Evolutionary conservation across 1,140 invertebrate species (phyloP).

Genomic region (Bombus waltoni): DNA sequence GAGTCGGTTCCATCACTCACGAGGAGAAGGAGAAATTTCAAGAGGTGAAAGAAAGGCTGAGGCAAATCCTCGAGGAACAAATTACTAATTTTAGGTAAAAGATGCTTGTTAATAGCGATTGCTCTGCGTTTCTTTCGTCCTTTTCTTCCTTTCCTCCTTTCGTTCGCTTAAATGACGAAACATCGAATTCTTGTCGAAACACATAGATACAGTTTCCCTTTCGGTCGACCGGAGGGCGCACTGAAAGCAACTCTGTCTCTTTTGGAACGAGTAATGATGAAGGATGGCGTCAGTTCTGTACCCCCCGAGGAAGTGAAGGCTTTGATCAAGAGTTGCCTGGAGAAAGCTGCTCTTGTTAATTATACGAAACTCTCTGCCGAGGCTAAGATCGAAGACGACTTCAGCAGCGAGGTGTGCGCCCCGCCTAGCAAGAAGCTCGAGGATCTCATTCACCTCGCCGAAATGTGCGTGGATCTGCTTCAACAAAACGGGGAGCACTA

Average conservation of each 20-base stretch:
- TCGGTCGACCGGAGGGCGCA: slow-evolving; percentile 98
- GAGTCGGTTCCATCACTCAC: slow-evolving; percentile 98
- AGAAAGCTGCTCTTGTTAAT: slow-evolving; percentile 98
- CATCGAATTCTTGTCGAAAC: neutral
- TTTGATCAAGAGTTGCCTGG: slow-evolving; percentile 98
- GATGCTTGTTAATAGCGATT: neutral
- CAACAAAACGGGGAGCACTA: slow-evolving; percentile 99
- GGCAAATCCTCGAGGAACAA: slow-evolving; percentile 97
- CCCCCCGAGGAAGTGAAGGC: slow-evolving; percentile 97
- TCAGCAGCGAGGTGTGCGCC: slow-evolving; percentile 91
- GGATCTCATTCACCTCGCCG: slow-evolving; percentile 97
- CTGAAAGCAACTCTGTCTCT: slow-evolving; percentile 98
- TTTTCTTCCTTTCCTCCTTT: neutral
- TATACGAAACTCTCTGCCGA: slow-evolving; percentile 98
- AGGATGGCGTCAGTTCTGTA: slow-evolving; percentile 98
- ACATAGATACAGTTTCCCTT: slow-evolving; percentile 97
- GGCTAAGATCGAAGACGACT: slow-evolving; percentile 97
- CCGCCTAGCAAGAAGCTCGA: slow-evolving; percentile 95
- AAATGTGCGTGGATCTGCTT: slow-evolving; percentile 98
- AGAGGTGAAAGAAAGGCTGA: slow-evolving; percentile 97
- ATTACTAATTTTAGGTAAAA: slow-evolving; percentile 98
- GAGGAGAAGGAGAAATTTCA: slow-evolving; percentile 99
- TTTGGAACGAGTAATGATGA: slow-evolving; percentile 98
- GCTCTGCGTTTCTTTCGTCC: neutral
- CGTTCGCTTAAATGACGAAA: neutral